Conservation (phyloP, 2,888 invertebrate species). For the Abrostola triplasia region DNA sequence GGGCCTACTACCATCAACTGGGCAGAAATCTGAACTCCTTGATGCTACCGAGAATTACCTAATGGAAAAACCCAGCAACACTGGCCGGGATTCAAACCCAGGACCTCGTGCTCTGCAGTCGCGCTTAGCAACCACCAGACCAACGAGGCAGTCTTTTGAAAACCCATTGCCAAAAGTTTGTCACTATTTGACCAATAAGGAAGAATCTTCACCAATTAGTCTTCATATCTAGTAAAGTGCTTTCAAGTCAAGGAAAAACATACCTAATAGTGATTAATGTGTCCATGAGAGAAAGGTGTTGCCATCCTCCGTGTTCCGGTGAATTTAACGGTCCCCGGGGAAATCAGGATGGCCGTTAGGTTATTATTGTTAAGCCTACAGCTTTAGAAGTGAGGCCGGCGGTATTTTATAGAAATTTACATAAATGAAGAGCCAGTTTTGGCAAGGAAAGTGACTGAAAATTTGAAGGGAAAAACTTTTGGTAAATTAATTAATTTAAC, state of each 20-base stretch:
- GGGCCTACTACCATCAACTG: too few relatives aligned
- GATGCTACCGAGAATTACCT: too few relatives aligned
- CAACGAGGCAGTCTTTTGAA: too few relatives aligned
- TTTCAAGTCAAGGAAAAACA: background rate
- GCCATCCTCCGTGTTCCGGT: constrained; percentile 23
- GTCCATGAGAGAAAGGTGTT: constrained; percentile 15
- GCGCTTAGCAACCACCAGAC: too few relatives aligned
- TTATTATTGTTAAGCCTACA: constrained; percentile 21
- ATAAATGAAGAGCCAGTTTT: background rate
- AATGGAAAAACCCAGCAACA: too few relatives aligned
- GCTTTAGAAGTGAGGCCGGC: constrained; percentile 11
- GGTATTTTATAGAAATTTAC: constrained; percentile 28
- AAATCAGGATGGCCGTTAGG: constrained; percentile 37
- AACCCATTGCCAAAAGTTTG: too few relatives aligned
- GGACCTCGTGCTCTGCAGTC: too few relatives aligned
- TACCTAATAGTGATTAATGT: constrained; percentile 20
- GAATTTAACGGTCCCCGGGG: constrained; percentile 46
- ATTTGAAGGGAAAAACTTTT: too few relatives aligned
- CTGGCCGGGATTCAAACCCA: too few relatives aligned
- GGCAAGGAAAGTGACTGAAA: background rate
- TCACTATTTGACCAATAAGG: background rate
- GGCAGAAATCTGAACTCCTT: too few relatives aligned
- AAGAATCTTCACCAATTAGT: background rate
- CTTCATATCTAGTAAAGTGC: constrained; percentile 3
- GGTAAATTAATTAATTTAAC: too few relatives aligned